Percentiles rank a stretch among this genome's conserved stretches.
Conservation (phyloP, 2,113 vertebrate species). For the Elanus axillaris region DNA sequence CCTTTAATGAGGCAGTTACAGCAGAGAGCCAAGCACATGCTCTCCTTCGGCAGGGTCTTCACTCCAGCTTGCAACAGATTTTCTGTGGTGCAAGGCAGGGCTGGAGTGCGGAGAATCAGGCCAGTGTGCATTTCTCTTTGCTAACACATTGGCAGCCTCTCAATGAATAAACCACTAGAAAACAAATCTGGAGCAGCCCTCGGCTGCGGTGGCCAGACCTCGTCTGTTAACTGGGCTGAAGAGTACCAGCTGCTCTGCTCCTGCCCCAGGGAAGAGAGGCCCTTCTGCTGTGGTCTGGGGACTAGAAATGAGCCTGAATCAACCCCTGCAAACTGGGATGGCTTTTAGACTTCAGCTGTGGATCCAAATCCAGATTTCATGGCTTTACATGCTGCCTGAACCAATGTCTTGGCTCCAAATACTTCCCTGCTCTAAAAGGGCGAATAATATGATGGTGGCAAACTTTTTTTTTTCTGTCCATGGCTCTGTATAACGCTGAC, state of each 20-base stretch:
- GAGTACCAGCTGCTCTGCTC: constrained; percentile 60
- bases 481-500: neutral
- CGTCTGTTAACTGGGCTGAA: constrained; percentile 51
- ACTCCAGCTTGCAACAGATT: neutral
- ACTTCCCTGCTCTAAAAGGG: neutral
- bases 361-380: constrained; percentile 38
- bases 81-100: neutral
- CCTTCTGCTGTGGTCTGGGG: constrained; percentile 49
- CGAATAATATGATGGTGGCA: neutral
- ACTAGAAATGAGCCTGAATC: constrained; percentile 6
- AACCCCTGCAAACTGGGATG: neutral
- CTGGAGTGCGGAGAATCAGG: neutral
- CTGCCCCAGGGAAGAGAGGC: constrained; percentile 48
- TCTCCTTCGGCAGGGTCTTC: neutral
- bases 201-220: constrained; percentile 27
- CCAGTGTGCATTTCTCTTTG: constrained; percentile 32
- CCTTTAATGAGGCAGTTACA: fast-evolving
- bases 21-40: fast-evolving
- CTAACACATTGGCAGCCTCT: constrained; percentile 41
- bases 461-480: neutral
- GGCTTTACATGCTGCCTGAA: constrained; percentile 9
- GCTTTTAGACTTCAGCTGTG: neutral
- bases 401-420: neutral
- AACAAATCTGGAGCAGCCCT: constrained; percentile 57
- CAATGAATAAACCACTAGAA: constrained; percentile 48